phyloP scores from a whole-genome alignment of 1,140 invertebrate genomes.

The Callitettix versicolor region DNA sequence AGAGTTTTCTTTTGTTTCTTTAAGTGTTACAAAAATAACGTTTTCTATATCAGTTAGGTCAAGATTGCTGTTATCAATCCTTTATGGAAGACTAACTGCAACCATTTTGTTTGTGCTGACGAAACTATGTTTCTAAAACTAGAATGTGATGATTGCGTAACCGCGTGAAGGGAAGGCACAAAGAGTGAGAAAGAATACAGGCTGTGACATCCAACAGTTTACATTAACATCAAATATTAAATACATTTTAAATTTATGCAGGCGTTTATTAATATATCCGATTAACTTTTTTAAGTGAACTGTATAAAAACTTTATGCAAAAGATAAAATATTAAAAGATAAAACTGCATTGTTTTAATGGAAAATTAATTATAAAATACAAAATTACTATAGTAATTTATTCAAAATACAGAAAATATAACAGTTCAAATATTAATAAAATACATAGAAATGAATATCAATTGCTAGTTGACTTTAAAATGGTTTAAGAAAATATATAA shows the following conservation, averaged over 20 bases:
- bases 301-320: too few species aligned
- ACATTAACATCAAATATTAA: too few species aligned
- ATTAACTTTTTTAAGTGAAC: not conserved
- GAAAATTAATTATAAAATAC: not conserved
- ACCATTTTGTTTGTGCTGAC: not conserved
- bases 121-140: not conserved
- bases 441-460: too few species aligned
- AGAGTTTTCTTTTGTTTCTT: too few species aligned
- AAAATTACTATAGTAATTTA: not conserved
- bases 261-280: not conserved
- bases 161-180: slow-evolving; percentile 6
- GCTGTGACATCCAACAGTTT: slow-evolving; percentile 6
- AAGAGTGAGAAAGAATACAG: not conserved
- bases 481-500: too few species aligned
- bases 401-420: not conserved
- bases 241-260: not conserved
- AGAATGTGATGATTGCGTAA: not conserved
- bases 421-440: too few species aligned
- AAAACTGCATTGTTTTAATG: not conserved
- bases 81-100: slow-evolving; percentile 3
- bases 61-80: not conserved
- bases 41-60: not conserved
- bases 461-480: too few species aligned
- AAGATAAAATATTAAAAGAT: too few species aligned
- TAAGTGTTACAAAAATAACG: too few species aligned